phyloP scores from a whole-genome alignment of 2,888 invertebrate species.

The Ichneumoninae sp. region DNA sequence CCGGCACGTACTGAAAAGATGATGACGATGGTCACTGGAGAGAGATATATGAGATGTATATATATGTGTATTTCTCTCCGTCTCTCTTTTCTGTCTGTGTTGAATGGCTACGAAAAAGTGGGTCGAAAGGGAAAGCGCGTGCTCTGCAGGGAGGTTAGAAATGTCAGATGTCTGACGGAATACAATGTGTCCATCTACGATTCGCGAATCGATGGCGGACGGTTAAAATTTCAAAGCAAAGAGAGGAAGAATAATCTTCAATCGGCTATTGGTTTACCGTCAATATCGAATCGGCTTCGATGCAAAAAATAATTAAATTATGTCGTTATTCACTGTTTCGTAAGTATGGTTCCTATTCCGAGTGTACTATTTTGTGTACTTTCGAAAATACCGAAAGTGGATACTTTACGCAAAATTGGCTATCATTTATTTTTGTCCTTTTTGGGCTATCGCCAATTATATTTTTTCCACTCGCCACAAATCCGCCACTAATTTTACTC shows the following conservation, averaged over 20 bases:
- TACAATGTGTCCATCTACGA: constrained; percentile 38
- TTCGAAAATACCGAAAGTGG: neutral
- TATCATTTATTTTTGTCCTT: no score
- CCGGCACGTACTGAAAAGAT: constrained; percentile 54
- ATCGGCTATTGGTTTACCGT: neutral
- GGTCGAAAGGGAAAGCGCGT: constrained; percentile 71
- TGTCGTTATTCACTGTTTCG: neutral
- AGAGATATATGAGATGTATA: constrained; percentile 1
- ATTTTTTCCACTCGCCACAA: no score
- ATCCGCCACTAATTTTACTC: no score
- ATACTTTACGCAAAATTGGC: neutral
- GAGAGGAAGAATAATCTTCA: neutral
- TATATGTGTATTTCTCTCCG: constrained; percentile 24
- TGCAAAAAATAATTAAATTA: neutral
- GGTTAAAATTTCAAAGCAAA: neutral
- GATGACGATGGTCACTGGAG: constrained; percentile 62
- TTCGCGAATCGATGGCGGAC: neutral
- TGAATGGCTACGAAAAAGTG: constrained; percentile 67
- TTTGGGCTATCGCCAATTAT: no score
- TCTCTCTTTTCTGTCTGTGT: constrained; percentile 30
- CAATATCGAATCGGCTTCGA: neutral
- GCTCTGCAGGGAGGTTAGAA: constrained; percentile 63
- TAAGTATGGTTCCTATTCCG: neutral
- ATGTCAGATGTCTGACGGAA: constrained; percentile 64
- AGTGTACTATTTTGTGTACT: neutral